Conservation (phyloP, 2,113 vertebrate genomes). For the Takifugu flavidus region DNA sequence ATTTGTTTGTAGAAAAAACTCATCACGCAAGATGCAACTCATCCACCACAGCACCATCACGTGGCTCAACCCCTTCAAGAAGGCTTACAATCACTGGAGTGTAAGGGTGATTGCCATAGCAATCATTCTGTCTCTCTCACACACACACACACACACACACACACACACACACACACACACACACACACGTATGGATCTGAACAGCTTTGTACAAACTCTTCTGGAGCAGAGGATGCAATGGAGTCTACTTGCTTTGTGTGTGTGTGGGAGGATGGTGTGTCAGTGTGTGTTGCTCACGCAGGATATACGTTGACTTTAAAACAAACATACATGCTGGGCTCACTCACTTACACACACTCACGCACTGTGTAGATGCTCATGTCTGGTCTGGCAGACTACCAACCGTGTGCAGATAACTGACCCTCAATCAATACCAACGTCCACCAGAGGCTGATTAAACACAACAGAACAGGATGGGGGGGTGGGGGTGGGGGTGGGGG, state of each 20-base stretch:
- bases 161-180: not conserved
- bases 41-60: no score
- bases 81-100: slow-evolving; percentile 2
- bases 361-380: slow-evolving; percentile 12
- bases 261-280: slow-evolving; percentile 4
- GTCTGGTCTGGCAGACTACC: slow-evolving; percentile 78
- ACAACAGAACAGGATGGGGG: slow-evolving; percentile 35
- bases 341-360: slow-evolving; percentile 16
- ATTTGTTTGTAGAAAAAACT: no score
- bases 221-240: slow-evolving; percentile 20
- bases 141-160: not conserved
- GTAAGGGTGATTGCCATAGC: no score
- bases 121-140: no score
- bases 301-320: slow-evolving; percentile 13
- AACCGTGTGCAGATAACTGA: slow-evolving; percentile 88
- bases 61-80: no score
- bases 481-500: not conserved
- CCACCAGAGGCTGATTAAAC: slow-evolving; percentile 85
- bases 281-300: slow-evolving; percentile 8
- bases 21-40: no score
- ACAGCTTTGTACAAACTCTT: slow-evolving; percentile 32
- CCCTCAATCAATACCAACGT: slow-evolving; percentile 86
- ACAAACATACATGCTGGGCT: slow-evolving; percentile 4
- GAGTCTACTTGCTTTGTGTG: slow-evolving; percentile 16
- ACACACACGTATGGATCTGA: slow-evolving; percentile 31